Evolutionary conservation across 2,113 vertebrate species (phyloP).

Genomic region (Microtus pennsylvanicus): DNA sequence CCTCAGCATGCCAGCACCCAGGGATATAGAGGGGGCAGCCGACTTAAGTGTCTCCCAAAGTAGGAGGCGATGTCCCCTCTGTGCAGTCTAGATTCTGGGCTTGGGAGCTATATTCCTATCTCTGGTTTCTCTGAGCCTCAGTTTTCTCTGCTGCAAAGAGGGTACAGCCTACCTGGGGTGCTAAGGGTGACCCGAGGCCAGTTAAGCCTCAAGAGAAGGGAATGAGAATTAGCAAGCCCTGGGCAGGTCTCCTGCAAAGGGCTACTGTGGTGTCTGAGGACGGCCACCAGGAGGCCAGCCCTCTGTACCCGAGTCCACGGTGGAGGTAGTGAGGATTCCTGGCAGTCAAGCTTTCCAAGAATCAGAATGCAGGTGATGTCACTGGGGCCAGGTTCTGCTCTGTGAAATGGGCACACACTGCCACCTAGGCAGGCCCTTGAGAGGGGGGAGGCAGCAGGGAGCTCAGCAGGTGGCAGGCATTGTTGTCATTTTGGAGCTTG

Average conservation of each 20-base stretch:
- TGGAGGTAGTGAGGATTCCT: background rate
- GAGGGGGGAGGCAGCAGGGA: accelerated
- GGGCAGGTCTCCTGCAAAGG: background rate
- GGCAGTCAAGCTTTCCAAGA: background rate
- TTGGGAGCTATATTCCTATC: accelerated
- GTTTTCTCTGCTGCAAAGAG: background rate
- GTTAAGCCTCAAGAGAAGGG: background rate
- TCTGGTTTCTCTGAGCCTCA: background rate
- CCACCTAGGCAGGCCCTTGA: background rate
- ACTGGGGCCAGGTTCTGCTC: background rate
- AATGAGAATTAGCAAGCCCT: too few relatives aligned
- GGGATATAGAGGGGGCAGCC: background rate
- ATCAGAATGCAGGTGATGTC: background rate
- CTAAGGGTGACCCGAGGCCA: background rate
- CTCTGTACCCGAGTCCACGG: background rate
- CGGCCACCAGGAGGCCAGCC: background rate
- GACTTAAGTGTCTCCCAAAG: background rate
- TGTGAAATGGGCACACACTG: background rate
- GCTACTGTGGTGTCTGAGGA: background rate
- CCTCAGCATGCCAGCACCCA: accelerated
- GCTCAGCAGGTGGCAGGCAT: background rate
- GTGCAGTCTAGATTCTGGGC: background rate
- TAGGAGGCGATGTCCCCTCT: background rate
- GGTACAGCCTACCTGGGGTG: background rate
- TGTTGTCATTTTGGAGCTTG: background rate